A percentile compares a stretch with the other conserved stretches of the same genome.
Conservation (phyloP, 1,140 invertebrate species). For the Apis cerana region DNA sequence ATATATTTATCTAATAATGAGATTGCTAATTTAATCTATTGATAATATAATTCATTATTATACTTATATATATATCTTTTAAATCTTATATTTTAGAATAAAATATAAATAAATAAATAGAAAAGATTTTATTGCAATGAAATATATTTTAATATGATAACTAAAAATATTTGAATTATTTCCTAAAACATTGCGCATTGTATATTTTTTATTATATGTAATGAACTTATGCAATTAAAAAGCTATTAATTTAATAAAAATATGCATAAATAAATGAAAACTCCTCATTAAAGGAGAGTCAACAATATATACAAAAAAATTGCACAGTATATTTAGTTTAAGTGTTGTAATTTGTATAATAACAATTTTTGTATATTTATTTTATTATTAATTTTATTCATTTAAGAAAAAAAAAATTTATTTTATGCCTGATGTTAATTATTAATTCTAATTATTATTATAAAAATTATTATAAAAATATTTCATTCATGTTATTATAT, state of each 20-base stretch:
- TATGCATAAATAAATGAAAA: slow-evolving; percentile 39
- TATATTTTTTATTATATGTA: slow-evolving; percentile 14
- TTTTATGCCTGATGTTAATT: background rate
- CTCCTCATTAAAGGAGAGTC: slow-evolving; percentile 33
- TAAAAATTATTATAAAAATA: background rate
- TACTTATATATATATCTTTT: slow-evolving; percentile 40
- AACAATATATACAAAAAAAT: slow-evolving; percentile 47
- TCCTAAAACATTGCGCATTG: slow-evolving; percentile 28
- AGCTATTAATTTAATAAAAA: slow-evolving; percentile 35
- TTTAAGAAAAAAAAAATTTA: background rate
- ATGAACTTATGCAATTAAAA: slow-evolving; percentile 1
- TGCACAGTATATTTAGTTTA: slow-evolving; percentile 26
- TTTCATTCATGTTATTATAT: background rate
- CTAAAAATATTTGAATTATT: slow-evolving; percentile 37
- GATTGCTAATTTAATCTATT: slow-evolving; percentile 48
- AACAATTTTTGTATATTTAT: background rate
- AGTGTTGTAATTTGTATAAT: background rate
- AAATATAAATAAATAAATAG: slow-evolving; percentile 77
- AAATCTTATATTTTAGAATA: slow-evolving; percentile 15
- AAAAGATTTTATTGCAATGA: slow-evolving; percentile 66
- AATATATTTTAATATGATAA: slow-evolving; percentile 48
- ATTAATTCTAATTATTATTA: background rate
- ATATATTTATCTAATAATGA: slow-evolving; percentile 51
- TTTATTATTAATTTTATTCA: background rate
- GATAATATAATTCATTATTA: slow-evolving; percentile 49